These are phyloP conservation scores for Erethizon dorsatum DNA, from an alignment of 2,797 vertebrate species.

Conservation along the genomic window DNA sequence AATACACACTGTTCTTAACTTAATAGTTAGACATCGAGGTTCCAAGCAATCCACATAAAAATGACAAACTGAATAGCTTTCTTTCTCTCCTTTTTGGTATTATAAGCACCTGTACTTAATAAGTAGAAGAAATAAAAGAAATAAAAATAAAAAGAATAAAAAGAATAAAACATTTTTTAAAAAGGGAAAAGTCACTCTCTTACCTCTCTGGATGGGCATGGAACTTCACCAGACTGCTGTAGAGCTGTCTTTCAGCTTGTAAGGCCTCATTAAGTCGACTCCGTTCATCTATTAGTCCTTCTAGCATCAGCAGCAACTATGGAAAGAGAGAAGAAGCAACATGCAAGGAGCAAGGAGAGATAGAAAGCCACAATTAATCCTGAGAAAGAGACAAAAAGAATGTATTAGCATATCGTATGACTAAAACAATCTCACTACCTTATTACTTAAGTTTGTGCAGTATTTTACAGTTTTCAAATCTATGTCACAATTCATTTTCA, in stretches of 20 bases:
- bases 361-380: background rate
- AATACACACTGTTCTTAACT: background rate
- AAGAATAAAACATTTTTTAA: background rate
- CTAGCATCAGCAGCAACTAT: slow-evolving; percentile 92
- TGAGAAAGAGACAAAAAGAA: background rate
- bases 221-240: slow-evolving; percentile 93
- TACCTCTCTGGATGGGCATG: slow-evolving; percentile 93
- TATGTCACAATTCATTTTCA: background rate
- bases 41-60: background rate
- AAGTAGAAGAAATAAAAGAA: background rate
- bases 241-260: slow-evolving; percentile 94
- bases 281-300: slow-evolving; percentile 94
- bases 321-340: slow-evolving; percentile 8
- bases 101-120: background rate
- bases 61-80: background rate
- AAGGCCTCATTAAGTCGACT: slow-evolving; percentile 95
- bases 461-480: background rate
- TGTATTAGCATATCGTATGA: background rate
- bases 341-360: background rate
- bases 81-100: background rate
- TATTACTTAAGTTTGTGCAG: background rate
- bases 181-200: slow-evolving; percentile 53
- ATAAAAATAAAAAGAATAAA: background rate
- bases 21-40: background rate
- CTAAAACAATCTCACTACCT: background rate